phyloP scores from a whole-genome alignment of 2,113 vertebrate genomes.

The Nannospalax galili region DNA sequence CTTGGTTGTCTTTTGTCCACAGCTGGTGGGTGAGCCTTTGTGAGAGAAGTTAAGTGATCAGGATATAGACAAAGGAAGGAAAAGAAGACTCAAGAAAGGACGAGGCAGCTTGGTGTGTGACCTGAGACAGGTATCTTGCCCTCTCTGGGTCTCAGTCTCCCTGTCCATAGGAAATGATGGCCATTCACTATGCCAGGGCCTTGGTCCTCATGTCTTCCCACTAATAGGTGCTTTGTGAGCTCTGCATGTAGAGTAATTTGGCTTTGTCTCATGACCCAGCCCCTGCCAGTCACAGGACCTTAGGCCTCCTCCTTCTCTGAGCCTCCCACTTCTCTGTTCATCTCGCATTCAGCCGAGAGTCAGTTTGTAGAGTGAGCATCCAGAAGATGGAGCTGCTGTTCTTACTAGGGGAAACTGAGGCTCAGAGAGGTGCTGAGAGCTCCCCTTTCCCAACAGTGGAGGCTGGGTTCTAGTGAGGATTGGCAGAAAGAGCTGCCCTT shows the following conservation, averaged over 20 bases:
- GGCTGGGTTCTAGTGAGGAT: not conserved
- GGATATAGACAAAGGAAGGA: not conserved
- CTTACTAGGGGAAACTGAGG: not conserved
- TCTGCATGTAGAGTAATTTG: not conserved
- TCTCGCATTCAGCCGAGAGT: not conserved
- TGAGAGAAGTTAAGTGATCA: not conserved
- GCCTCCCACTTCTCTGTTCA: not conserved
- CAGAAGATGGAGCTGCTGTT: not conserved
- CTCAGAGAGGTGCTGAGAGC: not conserved
- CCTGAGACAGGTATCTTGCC: not conserved
- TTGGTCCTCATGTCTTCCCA: not conserved
- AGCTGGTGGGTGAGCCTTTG: not conserved
- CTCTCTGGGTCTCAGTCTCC: not conserved
- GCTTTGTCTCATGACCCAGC: not conserved
- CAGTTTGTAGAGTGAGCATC: not conserved
- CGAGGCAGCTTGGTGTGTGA: not conserved
- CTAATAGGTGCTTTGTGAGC: not conserved
- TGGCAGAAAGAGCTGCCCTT: not conserved
- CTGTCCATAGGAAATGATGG: not conserved
- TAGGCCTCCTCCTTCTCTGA: not conserved
- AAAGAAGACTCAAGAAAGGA: too few species aligned
- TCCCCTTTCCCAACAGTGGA: not conserved
- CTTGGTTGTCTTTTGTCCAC: not conserved
- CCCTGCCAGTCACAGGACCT: not conserved
- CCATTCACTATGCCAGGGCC: not conserved